phyloP scores from a whole-genome alignment of 2,113 vertebrate species.

The rat (Rattus norvegicus) region DNA sequence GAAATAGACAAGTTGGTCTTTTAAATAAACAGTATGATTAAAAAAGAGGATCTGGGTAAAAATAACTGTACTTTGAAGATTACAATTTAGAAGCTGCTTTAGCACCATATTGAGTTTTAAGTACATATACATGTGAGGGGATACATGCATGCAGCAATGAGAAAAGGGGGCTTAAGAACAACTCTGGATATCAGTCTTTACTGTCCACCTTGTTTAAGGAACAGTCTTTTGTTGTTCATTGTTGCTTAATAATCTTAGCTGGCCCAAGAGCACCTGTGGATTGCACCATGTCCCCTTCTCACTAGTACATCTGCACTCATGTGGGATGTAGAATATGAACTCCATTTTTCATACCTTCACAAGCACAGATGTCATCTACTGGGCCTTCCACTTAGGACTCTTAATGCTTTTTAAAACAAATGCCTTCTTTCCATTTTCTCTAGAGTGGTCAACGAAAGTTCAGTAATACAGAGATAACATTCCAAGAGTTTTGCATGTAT shows the following conservation, averaged over 20 bases:
- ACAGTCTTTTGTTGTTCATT: background rate
- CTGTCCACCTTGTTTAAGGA: background rate
- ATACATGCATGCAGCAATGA: background rate
- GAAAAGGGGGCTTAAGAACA: too few relatives aligned
- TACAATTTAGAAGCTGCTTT: background rate
- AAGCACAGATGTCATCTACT: too few relatives aligned
- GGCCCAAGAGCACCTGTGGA: background rate
- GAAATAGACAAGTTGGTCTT: background rate
- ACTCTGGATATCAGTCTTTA: background rate
- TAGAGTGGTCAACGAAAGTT: background rate
- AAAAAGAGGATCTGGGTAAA: background rate
- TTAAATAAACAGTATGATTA: background rate
- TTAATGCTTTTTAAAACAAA: too few relatives aligned
- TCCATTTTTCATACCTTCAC: background rate
- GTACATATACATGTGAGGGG: background rate
- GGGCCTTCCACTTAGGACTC: too few relatives aligned
- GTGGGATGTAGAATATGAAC: background rate
- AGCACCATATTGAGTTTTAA: background rate
- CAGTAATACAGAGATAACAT: background rate
- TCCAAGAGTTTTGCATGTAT: background rate
- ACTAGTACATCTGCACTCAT: background rate
- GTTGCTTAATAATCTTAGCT: background rate
- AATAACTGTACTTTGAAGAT: background rate
- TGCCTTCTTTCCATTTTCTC: too few relatives aligned
- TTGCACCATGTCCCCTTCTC: background rate